A percentile compares a stretch with the other conserved stretches of the same genome.
Conservation (phyloP, 2,797 vertebrate genomes). For the Chaenodraco wilsoni region DNA sequence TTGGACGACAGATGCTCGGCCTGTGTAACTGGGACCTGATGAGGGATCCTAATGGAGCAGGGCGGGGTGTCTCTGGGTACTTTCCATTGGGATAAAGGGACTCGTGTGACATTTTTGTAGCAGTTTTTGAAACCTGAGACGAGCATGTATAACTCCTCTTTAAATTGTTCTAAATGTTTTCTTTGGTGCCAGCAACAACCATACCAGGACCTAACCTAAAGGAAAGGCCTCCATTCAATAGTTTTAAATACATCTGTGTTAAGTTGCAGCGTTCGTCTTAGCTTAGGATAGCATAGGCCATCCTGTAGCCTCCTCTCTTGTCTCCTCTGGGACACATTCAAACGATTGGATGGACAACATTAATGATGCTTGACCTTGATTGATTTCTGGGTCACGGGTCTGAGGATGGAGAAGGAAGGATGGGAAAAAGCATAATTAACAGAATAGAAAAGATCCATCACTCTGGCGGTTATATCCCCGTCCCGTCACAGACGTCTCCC, state of each 20-base stretch:
- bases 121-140: background rate
- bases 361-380: background rate
- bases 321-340: background rate
- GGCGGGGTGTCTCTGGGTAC: background rate
- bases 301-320: background rate
- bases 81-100: background rate
- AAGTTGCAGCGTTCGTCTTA: background rate
- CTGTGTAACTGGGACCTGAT: background rate
- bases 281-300: background rate
- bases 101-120: background rate
- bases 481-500: slow-evolving; percentile 17
- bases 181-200: no score
- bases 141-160: background rate
- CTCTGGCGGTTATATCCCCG: background rate
- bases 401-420: background rate
- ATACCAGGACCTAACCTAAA: no score
- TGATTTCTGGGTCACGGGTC: background rate
- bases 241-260: no score
- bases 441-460: background rate
- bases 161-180: background rate
- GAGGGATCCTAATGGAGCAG: slow-evolving; percentile 11
- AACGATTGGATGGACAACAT: background rate
- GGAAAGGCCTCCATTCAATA: no score
- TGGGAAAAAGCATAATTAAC: background rate
- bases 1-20: slow-evolving; percentile 37